Conservation (phyloP, 2,113 vertebrate species). For the Sigmodon hispidus region DNA sequence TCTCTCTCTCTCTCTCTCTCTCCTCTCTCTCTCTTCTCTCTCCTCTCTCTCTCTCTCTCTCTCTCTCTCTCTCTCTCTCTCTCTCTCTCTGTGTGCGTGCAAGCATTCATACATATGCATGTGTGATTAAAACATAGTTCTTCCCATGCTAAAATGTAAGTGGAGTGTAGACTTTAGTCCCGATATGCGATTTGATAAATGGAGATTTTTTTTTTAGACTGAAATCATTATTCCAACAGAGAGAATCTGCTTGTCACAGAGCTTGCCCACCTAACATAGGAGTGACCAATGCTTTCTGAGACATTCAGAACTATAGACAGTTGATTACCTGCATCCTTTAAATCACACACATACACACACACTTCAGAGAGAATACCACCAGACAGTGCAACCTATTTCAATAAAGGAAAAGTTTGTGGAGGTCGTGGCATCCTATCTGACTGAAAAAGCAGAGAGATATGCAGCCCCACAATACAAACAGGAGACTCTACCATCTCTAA, state of each 20-base stretch:
- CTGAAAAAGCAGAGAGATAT: not conserved
- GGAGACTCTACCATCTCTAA: not conserved
- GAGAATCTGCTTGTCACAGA: not conserved
- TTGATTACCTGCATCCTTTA: not conserved
- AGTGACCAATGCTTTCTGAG: not conserved
- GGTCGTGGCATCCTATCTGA: not conserved
- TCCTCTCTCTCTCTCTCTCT: not conserved
- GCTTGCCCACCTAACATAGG: not conserved
- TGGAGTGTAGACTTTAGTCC: not conserved
- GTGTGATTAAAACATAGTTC: not conserved
- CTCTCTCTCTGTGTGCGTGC: not conserved
- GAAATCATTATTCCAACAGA: slow-evolving; percentile 13
- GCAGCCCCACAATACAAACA: not conserved
- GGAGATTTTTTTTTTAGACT: not conserved
- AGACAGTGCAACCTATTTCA: rapidly evolving
- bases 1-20: not conserved
- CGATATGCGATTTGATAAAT: not conserved
- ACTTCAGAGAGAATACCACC: not conserved
- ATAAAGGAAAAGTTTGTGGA: not conserved
- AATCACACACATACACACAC: not conserved
- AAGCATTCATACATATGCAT: not conserved
- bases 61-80: not conserved
- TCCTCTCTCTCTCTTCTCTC: not conserved
- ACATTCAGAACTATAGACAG: not conserved
- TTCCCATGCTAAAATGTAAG: not conserved